Conservation (phyloP, 2,888 invertebrate species). For the Macrophya alboannulata region DNA sequence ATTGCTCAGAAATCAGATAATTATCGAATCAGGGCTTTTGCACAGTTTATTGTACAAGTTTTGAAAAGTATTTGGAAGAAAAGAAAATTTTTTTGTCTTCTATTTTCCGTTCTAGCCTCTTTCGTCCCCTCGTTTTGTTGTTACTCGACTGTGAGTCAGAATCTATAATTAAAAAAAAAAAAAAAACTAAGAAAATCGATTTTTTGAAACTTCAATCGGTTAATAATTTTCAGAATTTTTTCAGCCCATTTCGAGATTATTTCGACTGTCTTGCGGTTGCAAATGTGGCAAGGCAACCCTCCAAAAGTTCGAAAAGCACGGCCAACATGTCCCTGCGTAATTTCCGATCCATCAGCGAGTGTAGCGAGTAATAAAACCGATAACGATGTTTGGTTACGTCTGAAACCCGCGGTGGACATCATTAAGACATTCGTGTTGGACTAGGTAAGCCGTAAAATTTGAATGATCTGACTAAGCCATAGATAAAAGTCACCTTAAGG, state of each 20-base stretch:
- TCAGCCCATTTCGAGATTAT: background rate
- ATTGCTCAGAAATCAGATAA: too few species aligned
- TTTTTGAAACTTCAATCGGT: too few species aligned
- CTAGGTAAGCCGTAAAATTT: background rate
- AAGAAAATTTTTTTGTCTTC: too few species aligned
- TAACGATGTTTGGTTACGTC: background rate
- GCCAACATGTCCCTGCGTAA: background rate
- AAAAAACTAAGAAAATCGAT: too few species aligned
- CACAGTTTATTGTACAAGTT: too few species aligned
- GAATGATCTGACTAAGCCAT: background rate
- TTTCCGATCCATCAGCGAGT: background rate
- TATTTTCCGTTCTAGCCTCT: too few species aligned
- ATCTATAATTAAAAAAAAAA: too few species aligned
- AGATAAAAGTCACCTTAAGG: background rate
- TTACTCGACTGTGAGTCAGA: too few species aligned
- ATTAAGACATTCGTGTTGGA: constrained; percentile 6
- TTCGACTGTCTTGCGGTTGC: background rate
- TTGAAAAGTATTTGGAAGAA: too few species aligned
- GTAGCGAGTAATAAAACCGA: background rate
- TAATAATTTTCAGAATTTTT: too few species aligned
- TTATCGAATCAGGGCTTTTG: too few species aligned
- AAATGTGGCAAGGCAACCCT: background rate
- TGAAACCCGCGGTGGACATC: background rate
- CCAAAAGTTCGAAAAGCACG: background rate
- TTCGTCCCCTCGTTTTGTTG: too few species aligned